Conservation (phyloP, 2,113 vertebrate species). For the Setophaga petechia region DNA sequence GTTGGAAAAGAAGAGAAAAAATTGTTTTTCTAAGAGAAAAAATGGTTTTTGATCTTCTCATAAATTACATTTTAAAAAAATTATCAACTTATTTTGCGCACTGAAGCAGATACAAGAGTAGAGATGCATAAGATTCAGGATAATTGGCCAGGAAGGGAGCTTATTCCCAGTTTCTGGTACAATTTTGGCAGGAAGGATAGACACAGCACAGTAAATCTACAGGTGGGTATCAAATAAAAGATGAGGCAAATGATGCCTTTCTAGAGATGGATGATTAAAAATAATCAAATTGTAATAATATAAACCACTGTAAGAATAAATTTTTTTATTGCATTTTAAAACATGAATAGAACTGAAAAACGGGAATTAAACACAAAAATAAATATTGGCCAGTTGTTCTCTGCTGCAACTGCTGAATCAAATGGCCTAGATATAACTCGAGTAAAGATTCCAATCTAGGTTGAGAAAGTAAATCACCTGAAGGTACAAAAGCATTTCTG, state of each 20-base stretch:
- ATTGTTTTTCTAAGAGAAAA: background rate
- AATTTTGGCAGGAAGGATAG: background rate
- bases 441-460: background rate
- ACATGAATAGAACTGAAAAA: background rate
- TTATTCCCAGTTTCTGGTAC: background rate
- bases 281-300: background rate
- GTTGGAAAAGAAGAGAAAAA: background rate
- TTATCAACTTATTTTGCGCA: background rate
- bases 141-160: background rate
- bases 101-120: background rate
- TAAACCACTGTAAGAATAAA: background rate
- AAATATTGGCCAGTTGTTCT: background rate
- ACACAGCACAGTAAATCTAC: background rate
- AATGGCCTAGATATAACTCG: background rate
- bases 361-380: background rate
- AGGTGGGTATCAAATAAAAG: background rate
- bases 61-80: background rate
- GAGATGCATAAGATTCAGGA: background rate
- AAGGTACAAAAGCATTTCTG: background rate
- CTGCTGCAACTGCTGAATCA: background rate
- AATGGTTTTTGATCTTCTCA: background rate
- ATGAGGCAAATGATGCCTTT: background rate
- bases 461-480: background rate
- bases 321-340: background rate
- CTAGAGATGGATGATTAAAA: background rate